Base-by-base conservation (phyloP, 2,888 invertebrate genomes). In the Cerastoderma edule region DNA sequence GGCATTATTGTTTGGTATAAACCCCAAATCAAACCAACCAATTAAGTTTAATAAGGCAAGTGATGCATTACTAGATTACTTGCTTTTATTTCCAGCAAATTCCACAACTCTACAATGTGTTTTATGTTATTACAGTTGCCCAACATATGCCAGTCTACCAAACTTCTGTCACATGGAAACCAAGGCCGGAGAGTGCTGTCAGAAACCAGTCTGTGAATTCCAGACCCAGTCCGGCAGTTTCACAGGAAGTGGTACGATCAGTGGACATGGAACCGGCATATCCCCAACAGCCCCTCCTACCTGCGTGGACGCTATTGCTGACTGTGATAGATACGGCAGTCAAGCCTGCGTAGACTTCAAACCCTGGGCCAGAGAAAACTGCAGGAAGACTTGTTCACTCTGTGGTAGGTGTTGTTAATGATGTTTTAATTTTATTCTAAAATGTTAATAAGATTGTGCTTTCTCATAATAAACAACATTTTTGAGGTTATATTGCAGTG, bases 281-380 rank as follows among this genome's bases (percentile, higher is more conserved):
- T 79, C 78, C 5, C 86, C 88, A 3, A 81, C 86, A n/a, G 82
- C 84, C 10, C 84, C 87, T 24, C 84, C 87, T 50, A 71, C 78
- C 1, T 88, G 88, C 72, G 70, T 67, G 1, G 83, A 88, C 65
- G 57, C 54, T 10, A 39, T 79, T 3, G 10, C 70, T 24, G 83
- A 85, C 84, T 88, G 88, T 77, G 71, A 70, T 46, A 75, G 81
- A 54, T 88, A 86, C 50, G 85, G 80, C 2, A 67, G 67, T 19
- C 73, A 75, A 48, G 78, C 80, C 30, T 87, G 88, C 64, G 50
- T 48, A 2, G 69, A 70, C 54, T 87, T 81, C 67, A 54, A 65
- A 33, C 76, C 82, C n/a, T 89, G 89, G 89, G 88, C 89, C 8
- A 73, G 75, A 46, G 83, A 83, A 44, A 85, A 87, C 80, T 89